Conservation (phyloP, 2,113 vertebrate genomes). For the Paralichthys olivaceus region DNA sequence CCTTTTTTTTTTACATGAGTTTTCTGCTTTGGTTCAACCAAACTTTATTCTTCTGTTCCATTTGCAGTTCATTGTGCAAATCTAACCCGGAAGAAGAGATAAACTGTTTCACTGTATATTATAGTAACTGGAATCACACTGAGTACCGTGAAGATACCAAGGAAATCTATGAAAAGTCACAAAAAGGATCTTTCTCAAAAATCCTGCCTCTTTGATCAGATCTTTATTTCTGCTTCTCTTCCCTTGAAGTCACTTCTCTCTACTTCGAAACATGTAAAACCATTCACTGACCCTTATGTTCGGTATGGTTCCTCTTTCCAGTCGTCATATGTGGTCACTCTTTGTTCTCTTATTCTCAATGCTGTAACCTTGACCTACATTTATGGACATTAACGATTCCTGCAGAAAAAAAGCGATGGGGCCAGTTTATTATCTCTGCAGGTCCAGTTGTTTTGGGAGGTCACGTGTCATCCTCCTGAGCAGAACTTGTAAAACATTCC, state of each 20-base stretch:
- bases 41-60: too few relatives aligned
- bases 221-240: background rate
- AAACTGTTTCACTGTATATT: too few relatives aligned
- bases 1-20: too few relatives aligned
- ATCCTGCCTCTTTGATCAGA: background rate
- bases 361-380: conserved; percentile 9
- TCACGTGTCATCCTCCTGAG: conserved; percentile 7
- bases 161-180: too few relatives aligned
- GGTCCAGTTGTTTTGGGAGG: conserved; percentile 47
- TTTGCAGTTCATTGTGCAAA: too few relatives aligned
- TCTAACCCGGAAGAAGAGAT: too few relatives aligned
- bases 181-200: too few relatives aligned
- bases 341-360: conserved; percentile 1
- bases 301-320: background rate
- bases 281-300: background rate
- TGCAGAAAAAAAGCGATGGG: conserved; percentile 5
- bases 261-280: background rate
- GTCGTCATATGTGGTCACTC: background rate
- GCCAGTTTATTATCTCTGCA: conserved; percentile 28
- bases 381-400: conserved; percentile 14
- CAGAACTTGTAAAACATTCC: conserved; percentile 58
- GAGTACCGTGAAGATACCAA: too few relatives aligned
- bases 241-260: background rate
- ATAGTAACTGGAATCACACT: too few relatives aligned
- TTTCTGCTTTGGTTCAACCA: too few relatives aligned